Conservation (phyloP, 2,888 invertebrate genomes). For the Scrobipalpa atriplicella region DNA sequence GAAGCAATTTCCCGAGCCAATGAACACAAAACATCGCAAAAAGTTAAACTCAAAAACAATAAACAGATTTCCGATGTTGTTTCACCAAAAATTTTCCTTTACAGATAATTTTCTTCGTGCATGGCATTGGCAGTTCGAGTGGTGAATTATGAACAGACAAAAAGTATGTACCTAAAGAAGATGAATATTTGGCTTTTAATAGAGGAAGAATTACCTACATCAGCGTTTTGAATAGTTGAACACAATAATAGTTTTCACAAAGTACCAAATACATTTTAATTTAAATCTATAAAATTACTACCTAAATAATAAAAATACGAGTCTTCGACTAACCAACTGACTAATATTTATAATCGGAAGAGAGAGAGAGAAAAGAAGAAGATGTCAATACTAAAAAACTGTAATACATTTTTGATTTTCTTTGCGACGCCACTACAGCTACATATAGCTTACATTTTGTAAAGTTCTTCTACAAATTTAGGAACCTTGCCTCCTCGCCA, state of each 20-base stretch:
- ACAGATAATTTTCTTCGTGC: constrained; percentile 55
- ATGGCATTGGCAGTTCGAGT: constrained; percentile 30
- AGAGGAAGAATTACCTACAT: no score
- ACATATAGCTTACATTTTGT: neutral
- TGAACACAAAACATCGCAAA: constrained; percentile 23
- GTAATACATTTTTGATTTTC: no score
- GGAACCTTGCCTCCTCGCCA: constrained; percentile 3
- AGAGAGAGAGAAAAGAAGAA: no score
- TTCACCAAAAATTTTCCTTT: constrained; percentile 45
- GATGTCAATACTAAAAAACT: no score
- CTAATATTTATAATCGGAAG: no score
- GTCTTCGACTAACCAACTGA: no score
- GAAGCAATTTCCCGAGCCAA: constrained; percentile 16
- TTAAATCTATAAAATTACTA: no score
- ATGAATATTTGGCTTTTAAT: neutral
- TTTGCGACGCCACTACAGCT: no score
- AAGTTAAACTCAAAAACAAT: constrained; percentile 25
- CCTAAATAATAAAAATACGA: no score
- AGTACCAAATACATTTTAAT: no score
- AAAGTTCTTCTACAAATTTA: neutral
- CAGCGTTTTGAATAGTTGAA: no score
- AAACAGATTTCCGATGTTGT: constrained; percentile 10
- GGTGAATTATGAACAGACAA: neutral
- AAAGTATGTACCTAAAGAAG: neutral
- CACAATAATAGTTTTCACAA: no score